Evolutionary conservation across 92 coral and sea anemone genomes (phyloP).

Genomic region (Plumapathes pennacea): DNA sequence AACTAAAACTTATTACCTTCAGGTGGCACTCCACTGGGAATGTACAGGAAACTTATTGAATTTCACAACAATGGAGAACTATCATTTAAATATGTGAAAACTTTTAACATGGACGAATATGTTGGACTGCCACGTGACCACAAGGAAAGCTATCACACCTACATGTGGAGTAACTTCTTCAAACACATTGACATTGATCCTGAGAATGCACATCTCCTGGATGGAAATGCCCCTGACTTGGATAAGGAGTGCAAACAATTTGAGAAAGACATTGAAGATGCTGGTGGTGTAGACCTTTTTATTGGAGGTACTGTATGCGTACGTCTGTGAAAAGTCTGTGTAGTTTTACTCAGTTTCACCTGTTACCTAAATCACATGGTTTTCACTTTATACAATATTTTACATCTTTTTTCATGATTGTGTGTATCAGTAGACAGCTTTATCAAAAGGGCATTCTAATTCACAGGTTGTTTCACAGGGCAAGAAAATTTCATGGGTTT

Average conservation of each 20-base stretch:
- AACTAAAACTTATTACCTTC: too few relatives aligned
- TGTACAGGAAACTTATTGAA: slow-evolving; percentile 94
- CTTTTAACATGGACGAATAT: slow-evolving; percentile 99
- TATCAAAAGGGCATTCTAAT: too few relatives aligned
- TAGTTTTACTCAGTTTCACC: too few relatives aligned
- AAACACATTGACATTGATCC: slow-evolving; percentile 95
- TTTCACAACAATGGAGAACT: slow-evolving; percentile 82
- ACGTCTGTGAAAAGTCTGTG: too few relatives aligned
- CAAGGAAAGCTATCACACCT: slow-evolving; percentile 95
- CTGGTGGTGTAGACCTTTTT: slow-evolving; percentile 92
- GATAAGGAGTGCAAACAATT: slow-evolving; percentile 70
- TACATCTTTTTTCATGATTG: too few relatives aligned
- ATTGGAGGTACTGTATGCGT: slow-evolving; percentile 99
- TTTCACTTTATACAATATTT: neutral
- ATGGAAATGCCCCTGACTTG: slow-evolving; percentile 94
- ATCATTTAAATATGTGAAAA: slow-evolving; percentile 90
- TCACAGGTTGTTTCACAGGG: too few relatives aligned
- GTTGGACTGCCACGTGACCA: slow-evolving; percentile 94
- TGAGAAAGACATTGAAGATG: slow-evolving; percentile 69
- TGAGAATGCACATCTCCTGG: slow-evolving; percentile 84
- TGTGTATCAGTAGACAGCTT: too few relatives aligned
- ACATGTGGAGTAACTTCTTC: slow-evolving; percentile 99
- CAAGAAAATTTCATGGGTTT: too few relatives aligned
- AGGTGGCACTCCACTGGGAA: slow-evolving; percentile 97
- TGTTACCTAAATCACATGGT: neutral